These are phyloP conservation scores for Hesperia comma DNA, from an alignment of 2,888 invertebrate species.

Conservation along the genomic window DNA sequence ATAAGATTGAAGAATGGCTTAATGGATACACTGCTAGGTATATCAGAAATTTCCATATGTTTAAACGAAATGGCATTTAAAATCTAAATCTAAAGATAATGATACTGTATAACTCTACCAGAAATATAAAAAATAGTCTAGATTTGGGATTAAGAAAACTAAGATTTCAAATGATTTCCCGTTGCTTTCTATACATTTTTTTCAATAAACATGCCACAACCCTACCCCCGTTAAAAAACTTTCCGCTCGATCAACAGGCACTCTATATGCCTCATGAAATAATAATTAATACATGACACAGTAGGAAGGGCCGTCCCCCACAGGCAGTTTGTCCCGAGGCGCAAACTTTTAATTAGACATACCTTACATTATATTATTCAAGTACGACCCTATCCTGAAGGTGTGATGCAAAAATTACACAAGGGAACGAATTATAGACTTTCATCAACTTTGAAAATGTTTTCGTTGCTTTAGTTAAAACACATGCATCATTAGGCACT, in stretches of 20 bases:
- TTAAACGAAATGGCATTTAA: too few relatives aligned
- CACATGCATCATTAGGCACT: neutral
- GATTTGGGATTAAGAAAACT: too few relatives aligned
- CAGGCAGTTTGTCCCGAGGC: slow-evolving; percentile 25
- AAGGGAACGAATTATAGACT: slow-evolving; percentile 2
- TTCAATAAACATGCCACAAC: neutral
- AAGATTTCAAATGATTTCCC: too few relatives aligned
- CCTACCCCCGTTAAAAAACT: slow-evolving; percentile 5
- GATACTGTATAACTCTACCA: too few relatives aligned
- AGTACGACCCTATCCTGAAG: slow-evolving; percentile 28
- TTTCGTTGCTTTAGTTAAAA: slow-evolving; percentile 7
- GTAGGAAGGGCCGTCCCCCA: slow-evolving; percentile 23
- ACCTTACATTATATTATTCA: slow-evolving; percentile 38
- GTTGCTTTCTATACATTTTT: neutral
- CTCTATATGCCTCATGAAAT: slow-evolving; percentile 27
- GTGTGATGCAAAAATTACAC: slow-evolving; percentile 29
- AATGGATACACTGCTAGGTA: too few relatives aligned
- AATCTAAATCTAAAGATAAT: too few relatives aligned
- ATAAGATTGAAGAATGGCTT: too few relatives aligned
- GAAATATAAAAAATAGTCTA: too few relatives aligned
- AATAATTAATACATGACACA: slow-evolving; percentile 23
- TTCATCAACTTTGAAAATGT: neutral
- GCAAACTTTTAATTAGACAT: slow-evolving; percentile 40
- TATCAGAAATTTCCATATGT: too few relatives aligned
- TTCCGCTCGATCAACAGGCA: slow-evolving; percentile 13